Evolutionary conservation across 2,888 invertebrate genomes (phyloP).

Genomic region (Tetrapedia diversipes): DNA sequence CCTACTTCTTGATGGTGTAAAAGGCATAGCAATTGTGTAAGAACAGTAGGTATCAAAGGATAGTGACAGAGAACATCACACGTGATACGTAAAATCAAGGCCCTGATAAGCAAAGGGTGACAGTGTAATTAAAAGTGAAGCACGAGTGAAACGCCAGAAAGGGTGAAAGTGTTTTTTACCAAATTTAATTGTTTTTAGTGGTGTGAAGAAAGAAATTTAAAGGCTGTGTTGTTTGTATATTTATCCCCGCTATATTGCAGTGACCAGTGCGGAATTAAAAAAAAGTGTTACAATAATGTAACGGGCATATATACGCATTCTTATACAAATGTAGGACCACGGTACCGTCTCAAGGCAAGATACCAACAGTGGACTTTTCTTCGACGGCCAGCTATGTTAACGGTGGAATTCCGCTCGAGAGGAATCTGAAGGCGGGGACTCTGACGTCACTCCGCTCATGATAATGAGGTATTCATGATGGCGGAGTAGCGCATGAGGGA

Average conservation of each 20-base stretch:
- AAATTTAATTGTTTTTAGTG: conserved; percentile 30
- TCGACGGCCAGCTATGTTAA: conserved; percentile 80
- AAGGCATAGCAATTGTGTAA: conserved; percentile 10
- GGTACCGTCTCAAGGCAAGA: conserved; percentile 59
- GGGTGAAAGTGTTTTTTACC: conserved; percentile 45
- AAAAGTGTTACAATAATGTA: conserved; percentile 54
- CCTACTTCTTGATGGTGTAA: background rate
- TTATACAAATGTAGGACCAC: conserved; percentile 56
- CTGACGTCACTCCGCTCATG: conserved; percentile 90
- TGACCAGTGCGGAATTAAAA: conserved; percentile 45
- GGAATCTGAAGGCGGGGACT: conserved; percentile 85
- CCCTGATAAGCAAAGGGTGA: conserved; percentile 10
- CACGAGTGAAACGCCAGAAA: conserved; percentile 35
- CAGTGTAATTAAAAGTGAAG: conserved; percentile 47
- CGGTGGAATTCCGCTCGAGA: conserved; percentile 84
- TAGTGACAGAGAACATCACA: conserved; percentile 20
- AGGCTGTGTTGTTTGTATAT: conserved; percentile 27
- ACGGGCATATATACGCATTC: conserved; percentile 48
- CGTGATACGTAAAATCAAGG: conserved; percentile 22
- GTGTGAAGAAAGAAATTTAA: conserved; percentile 7
- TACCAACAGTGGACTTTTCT: conserved; percentile 62
- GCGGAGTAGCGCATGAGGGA: conserved; percentile 85
- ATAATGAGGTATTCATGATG: conserved; percentile 94
- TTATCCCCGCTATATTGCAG: background rate
- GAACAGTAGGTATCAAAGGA: conserved; percentile 9